Percentiles rank a stretch among this genome's conserved stretches.
Evolutionary conservation across 53 echinoderm and acorn worm genomes (phyloP).

Genomic region (Temnopleurus reevesii): DNA sequence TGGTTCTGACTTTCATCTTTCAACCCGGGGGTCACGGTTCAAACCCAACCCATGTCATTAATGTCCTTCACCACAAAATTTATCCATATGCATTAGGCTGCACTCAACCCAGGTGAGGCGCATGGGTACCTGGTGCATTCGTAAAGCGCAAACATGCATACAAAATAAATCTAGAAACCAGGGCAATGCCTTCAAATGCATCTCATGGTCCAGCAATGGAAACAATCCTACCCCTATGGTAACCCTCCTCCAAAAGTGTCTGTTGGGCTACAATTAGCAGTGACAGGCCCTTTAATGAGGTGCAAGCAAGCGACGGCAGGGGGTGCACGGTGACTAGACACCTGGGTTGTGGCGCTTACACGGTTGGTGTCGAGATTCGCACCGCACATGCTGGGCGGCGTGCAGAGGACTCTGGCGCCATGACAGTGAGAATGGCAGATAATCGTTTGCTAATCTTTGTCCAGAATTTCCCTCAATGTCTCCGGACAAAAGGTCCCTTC

Average conservation of each 20-base stretch:
- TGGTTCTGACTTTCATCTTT: no score
- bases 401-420: constrained; percentile 49
- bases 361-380: constrained; percentile 49
- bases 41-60: no score
- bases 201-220: neutral
- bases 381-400: constrained; percentile 27
- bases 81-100: no score
- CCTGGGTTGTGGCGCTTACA: constrained; percentile 42
- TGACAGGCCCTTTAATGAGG: constrained; percentile 51
- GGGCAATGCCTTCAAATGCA: neutral
- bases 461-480: neutral
- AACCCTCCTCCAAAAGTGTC: constrained; percentile 38
- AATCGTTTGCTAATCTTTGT: constrained; percentile 35
- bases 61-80: no score
- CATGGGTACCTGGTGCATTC: no score
- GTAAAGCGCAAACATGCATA: no score
- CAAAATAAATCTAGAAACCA: no score
- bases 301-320: constrained; percentile 33
- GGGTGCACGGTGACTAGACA: constrained; percentile 23
- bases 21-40: no score
- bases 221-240: neutral
- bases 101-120: no score
- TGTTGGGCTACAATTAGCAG: constrained; percentile 2
- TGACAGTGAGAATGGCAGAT: constrained; percentile 45
- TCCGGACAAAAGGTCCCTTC: constrained; percentile 6